Evolutionary conservation across 2,113 vertebrate species (phyloP).

Genomic region (Pyxicephalus adspersus): DNA sequence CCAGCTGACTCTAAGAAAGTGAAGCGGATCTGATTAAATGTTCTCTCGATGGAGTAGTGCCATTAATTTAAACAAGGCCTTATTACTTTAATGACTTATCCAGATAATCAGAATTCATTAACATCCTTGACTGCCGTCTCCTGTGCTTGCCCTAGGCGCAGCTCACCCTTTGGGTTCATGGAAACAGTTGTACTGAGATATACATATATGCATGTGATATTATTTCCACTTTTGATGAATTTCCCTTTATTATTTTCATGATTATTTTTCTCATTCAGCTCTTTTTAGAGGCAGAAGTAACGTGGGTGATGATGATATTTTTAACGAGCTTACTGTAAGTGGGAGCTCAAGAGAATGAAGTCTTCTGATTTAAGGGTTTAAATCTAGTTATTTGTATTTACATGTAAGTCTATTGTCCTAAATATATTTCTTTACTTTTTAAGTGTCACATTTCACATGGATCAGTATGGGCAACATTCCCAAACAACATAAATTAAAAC

Average conservation of each 20-base stretch:
- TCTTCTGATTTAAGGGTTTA: neutral
- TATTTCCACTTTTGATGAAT: conserved; percentile 54
- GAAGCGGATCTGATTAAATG: conserved; percentile 76
- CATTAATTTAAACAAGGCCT: conserved; percentile 91
- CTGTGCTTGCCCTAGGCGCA: conserved; percentile 80
- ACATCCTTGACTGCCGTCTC: conserved; percentile 83
- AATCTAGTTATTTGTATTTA: conserved; percentile 25
- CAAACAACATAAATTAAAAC: too few relatives aligned
- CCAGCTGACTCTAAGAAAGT: conserved; percentile 74
- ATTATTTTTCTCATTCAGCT: conserved; percentile 45
- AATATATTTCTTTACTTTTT: too few relatives aligned
- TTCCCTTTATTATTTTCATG: conserved; percentile 46
- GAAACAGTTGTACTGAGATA: conserved; percentile 32
- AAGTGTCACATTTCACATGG: too few relatives aligned
- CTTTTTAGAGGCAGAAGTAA: conserved; percentile 48
- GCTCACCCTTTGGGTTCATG: conserved; percentile 38
- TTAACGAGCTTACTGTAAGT: conserved; percentile 34
- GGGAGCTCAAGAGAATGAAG: conserved; percentile 34
- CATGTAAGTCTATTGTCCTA: too few relatives aligned
- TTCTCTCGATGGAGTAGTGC: conserved; percentile 70
- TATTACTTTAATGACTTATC: conserved; percentile 98
- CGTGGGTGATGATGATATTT: conserved; percentile 49
- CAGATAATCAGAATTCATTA: conserved; percentile 96
- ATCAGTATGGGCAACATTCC: too few relatives aligned
- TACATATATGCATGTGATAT: conserved; percentile 39